Percentiles rank a stretch among this genome's conserved stretches.
Conservation (phyloP, 2,797 vertebrate genomes). For the Columba guinea region DNA sequence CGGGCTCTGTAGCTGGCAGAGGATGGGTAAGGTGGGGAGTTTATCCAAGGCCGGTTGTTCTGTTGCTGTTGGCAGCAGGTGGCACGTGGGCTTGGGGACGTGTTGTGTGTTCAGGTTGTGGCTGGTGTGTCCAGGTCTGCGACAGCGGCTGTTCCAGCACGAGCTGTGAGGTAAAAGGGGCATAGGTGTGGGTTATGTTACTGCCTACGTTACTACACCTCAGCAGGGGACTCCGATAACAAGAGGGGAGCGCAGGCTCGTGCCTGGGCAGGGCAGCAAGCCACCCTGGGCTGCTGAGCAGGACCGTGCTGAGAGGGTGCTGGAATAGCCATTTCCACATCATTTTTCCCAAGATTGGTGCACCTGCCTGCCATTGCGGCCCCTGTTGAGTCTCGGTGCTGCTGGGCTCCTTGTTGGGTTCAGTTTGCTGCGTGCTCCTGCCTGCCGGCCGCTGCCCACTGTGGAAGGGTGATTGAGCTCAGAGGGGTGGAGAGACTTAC, state of each 20-base stretch:
- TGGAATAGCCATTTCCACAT: background rate
- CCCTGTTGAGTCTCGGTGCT: background rate
- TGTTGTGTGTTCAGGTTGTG: background rate
- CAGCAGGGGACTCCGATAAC: too few relatives aligned
- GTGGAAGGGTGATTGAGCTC: background rate
- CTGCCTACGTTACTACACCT: too few relatives aligned
- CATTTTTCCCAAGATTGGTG: background rate
- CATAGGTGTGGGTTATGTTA: background rate
- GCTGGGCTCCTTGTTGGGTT: background rate
- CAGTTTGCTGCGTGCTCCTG: too few relatives aligned
- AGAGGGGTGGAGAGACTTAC: background rate
- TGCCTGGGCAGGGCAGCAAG: background rate
- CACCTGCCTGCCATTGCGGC: background rate
- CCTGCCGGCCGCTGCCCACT: background rate
- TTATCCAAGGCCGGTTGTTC: background rate
- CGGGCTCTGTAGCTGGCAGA: background rate
- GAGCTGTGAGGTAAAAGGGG: background rate
- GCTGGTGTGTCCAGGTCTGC: background rate
- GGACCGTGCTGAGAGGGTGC: too few relatives aligned
- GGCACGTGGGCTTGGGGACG: accelerated
- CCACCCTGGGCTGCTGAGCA: background rate
- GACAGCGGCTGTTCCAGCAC: background rate
- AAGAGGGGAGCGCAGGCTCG: background rate
- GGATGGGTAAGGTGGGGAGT: background rate
- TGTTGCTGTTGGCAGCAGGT: background rate